Evolutionary conservation across 2,113 vertebrate species (phyloP), one percentile per base, ranked within the genome.

Genomic region (Sceloporus undulatus): DNA sequence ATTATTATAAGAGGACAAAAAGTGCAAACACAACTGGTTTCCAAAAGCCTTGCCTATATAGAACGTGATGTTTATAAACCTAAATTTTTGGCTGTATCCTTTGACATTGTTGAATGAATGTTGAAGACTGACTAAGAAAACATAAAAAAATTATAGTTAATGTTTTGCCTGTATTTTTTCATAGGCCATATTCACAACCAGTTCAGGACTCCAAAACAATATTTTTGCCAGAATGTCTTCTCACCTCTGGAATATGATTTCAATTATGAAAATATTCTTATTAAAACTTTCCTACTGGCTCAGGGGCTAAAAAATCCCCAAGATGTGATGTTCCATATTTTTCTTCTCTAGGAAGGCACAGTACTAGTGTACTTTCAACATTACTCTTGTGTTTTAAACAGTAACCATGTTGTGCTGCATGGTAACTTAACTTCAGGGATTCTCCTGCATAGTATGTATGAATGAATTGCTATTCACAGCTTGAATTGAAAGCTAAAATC

Each of bases 1-100:
- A 97, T 99, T 87, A 96, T 98, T 92, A 93, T 99, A 23, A 96
- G 98, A 70, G 98, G 98, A 85, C 97, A 98, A 89, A 99, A 98
- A 83, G 99, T 99, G 80, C 98, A 98, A 96, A 98, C 98, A n/a
- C 97, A 99, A 89, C 97, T 99, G 21, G 97, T 99, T 71, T 97
- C 97, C 4, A 99, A 99, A 95, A 99, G 97, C 87, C 97, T 99
- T 81, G 98, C 98, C n/a, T 94, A 88, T 79, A 96, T 97, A 3
- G 95, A 94, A 80, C 97, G 92, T 1, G 98, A 99, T 95, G 92
- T 96, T 87, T 99, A 99, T 93, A 98, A 96, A 84, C 99, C 99
- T 18, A 95, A 23, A 52, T 98, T 98, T 91, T 85, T 98, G 88
- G 94, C 93, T 56, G 98, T 99, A 99, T 98, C 98, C 96, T 98